A percentile compares a stretch with the other conserved stretches of the same genome.
phyloP scores from a whole-genome alignment of 2,888 invertebrate genomes.

The Psylliodes chrysocephalus region DNA sequence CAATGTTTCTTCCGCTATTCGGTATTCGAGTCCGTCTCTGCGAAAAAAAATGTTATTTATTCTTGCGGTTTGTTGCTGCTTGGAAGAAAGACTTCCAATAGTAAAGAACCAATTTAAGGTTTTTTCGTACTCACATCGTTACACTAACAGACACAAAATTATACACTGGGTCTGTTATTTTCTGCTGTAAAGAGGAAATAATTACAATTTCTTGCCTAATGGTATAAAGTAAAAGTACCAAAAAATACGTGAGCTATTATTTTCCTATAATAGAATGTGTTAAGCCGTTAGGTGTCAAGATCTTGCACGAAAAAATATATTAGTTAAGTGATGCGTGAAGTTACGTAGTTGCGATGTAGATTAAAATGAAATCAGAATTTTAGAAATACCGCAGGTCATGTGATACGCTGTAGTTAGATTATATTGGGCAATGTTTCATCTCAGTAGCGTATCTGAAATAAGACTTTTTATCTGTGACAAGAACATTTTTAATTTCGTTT shows the following conservation, averaged over 20 bases:
- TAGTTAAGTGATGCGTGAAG: conserved; percentile 32
- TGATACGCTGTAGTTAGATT: conserved; percentile 9
- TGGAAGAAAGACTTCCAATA: conserved; percentile 20
- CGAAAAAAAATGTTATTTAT: conserved; percentile 26
- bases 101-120: conserved; percentile 33
- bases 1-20: no score
- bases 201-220: conserved; percentile 35
- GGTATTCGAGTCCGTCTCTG: neutral
- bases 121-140: conserved; percentile 32
- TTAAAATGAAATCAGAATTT: conserved; percentile 30
- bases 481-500: no score
- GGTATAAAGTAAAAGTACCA: conserved; percentile 36
- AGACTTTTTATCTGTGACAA: no score
- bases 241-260: conserved; percentile 38
- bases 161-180: conserved; percentile 34
- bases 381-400: conserved; percentile 27
- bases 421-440: conserved; percentile 1
- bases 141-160: conserved; percentile 38
- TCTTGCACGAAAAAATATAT: conserved; percentile 21
- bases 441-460: conserved; percentile 4
- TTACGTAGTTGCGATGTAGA: conserved; percentile 22
- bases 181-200: conserved; percentile 35
- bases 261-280: conserved; percentile 34
- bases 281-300: conserved; percentile 32
- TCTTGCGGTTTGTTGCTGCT: conserved; percentile 24